These are phyloP conservation scores for Variabilichromis moorii DNA, from an alignment of 2,113 vertebrate species.

Conservation along the genomic window DNA sequence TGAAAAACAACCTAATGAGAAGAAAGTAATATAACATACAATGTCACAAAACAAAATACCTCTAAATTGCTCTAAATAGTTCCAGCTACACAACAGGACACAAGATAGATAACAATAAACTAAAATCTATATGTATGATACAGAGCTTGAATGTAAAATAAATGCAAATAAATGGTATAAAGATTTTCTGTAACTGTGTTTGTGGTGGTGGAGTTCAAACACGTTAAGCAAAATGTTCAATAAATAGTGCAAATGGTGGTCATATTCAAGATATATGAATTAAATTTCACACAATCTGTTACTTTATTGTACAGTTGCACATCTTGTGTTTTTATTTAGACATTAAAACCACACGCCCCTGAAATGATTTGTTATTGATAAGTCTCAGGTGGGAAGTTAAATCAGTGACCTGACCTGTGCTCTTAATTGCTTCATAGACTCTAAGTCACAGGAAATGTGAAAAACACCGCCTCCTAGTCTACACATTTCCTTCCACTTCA, in stretches of 20 bases:
- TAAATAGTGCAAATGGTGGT: not conserved
- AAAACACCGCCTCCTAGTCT: not conserved
- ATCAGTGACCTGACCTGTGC: constrained; percentile 83
- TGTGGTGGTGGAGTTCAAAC: not conserved
- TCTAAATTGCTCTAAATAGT: not conserved
- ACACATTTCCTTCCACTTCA: not conserved
- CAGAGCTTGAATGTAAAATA: not conserved
- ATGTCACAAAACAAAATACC: not conserved
- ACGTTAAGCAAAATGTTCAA: not conserved
- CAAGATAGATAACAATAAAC: not conserved
- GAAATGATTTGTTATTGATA: constrained; percentile 76
- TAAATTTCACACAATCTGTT: not conserved
- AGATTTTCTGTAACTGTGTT: not conserved
- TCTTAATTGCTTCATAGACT: constrained; percentile 75
- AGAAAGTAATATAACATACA: not conserved
- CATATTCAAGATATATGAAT: not conserved
- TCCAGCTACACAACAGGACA: not conserved
- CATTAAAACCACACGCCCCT: constrained; percentile 58
- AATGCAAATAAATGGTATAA: not conserved
- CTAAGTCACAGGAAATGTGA: not conserved
- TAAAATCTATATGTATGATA: not conserved
- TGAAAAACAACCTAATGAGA: not conserved
- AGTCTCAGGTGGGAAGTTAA: constrained; percentile 69
- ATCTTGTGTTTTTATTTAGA: constrained; percentile 12
- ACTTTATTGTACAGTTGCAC: not conserved